A percentile compares a stretch with the other conserved stretches of the same genome.
Conservation (phyloP, 2,888 invertebrate genomes). For the Troides oblongomaculatus region DNA sequence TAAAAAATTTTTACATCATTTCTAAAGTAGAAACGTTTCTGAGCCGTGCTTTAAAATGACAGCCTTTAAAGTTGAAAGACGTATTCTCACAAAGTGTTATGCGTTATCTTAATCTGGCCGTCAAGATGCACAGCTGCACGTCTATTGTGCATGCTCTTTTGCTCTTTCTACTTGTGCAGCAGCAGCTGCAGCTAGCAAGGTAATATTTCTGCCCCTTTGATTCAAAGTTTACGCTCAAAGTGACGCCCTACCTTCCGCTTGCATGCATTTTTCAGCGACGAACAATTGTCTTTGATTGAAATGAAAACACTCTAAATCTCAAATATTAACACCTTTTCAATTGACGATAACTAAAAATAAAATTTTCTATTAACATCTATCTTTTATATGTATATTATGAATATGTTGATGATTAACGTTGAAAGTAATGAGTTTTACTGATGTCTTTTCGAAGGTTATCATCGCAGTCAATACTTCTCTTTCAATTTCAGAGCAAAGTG, state of each 20-base stretch:
- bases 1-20: neutral
- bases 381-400: too few relatives aligned
- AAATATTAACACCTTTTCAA: slow-evolving; percentile 1
- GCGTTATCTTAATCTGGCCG: slow-evolving; percentile 69
- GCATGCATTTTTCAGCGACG: slow-evolving; percentile 43
- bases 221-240: slow-evolving; percentile 38
- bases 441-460: too few relatives aligned
- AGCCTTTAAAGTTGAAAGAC: slow-evolving; percentile 44
- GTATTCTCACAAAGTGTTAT: slow-evolving; percentile 49
- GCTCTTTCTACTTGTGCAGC: slow-evolving; percentile 50
- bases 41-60: slow-evolving; percentile 48
- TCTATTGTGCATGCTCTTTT: slow-evolving; percentile 58
- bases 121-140: slow-evolving; percentile 50
- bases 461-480: too few relatives aligned
- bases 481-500: neutral
- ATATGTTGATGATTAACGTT: too few relatives aligned
- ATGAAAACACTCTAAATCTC: slow-evolving; percentile 38
- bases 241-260: slow-evolving; percentile 43
- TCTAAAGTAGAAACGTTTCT: slow-evolving; percentile 47
- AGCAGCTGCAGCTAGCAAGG: slow-evolving; percentile 42
- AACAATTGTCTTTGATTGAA: slow-evolving; percentile 42
- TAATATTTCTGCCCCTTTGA: slow-evolving; percentile 65
- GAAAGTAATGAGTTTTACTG: too few relatives aligned
- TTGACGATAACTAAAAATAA: neutral
- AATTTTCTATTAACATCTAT: neutral